These are phyloP conservation scores for Anorthoa munda DNA, from an alignment of 2,888 invertebrate species.

Conservation along the genomic window DNA sequence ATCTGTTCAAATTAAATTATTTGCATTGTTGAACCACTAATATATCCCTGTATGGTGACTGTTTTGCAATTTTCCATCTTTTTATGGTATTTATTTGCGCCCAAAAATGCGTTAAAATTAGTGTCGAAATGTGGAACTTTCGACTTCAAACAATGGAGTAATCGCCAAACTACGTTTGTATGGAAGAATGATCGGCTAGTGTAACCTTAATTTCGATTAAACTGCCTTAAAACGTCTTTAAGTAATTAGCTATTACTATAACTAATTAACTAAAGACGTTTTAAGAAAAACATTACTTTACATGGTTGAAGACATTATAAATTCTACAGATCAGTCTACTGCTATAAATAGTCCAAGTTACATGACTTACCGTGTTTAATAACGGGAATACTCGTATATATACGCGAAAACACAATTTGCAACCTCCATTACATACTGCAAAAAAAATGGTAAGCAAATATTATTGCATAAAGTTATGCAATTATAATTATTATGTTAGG, in stretches of 20 bases:
- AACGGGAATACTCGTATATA: background rate
- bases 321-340: background rate
- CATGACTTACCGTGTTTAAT: background rate
- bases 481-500: background rate
- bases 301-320: no score
- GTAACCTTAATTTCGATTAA: constrained; percentile 5
- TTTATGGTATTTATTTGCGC: no score
- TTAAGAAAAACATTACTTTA: background rate
- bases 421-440: background rate
- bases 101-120: no score
- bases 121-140: no score
- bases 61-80: no score
- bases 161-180: no score
- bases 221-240: background rate
- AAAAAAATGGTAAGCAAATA: background rate
- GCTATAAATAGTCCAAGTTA: background rate
- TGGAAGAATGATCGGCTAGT: no score
- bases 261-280: no score
- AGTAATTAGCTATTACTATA: background rate
- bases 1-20: no score
- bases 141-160: no score
- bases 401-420: background rate
- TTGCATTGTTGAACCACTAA: no score
- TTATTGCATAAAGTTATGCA: background rate
- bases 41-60: no score